Base-by-base conservation (phyloP, 2,113 vertebrate genomes). In the Benitochromis conjunctus region DNA sequence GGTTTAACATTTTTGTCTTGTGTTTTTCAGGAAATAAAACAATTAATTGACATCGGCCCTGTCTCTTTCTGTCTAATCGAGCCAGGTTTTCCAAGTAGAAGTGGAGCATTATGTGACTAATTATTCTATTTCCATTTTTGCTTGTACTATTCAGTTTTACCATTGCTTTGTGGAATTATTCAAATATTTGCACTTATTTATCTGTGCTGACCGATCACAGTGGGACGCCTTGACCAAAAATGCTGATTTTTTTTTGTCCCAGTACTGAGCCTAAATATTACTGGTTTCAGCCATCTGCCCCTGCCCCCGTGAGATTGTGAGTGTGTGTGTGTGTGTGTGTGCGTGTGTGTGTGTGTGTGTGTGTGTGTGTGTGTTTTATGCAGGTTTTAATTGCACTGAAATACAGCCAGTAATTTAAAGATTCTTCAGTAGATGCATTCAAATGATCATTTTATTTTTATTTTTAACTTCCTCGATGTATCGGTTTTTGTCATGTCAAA, bases 141-240 rank as follows among this genome's bases (percentile, higher is more conserved):
- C 26, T 58, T 3, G 56, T 58, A 31, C 56, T 58, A 58, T 58
- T 58, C 56, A 58, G 26, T 24, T 31, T 58, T 58, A 16, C 26
- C 56, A 58, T 13, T 58, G 56, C 56, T 58, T 31, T 18, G 26
- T 58, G 56, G 56, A 58, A 31, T 0, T 18, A 13, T 3, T 29
- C 26, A 58, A 58, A 58, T 58, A 58, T 16, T 29, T 9, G 13
- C 56, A 58, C 14, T 6, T 34, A 34, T 34, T 34, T 34, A 34
- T 29, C 24, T 29, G 7, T 58, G 13, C 56, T 16, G 26, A 58
- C 16, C 29, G 13, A 58, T 0, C 26, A 58, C 7, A 29, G 26
- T 16, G 26, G 1, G 7, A 13, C 7, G 1, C 4, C 7, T 31
- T 26, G 0, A 58, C 0, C 56, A 58, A 58, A 58, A 58, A 58